Conservation (phyloP, 2,113 vertebrate genomes). For the Actenoides lindsayi region DNA sequence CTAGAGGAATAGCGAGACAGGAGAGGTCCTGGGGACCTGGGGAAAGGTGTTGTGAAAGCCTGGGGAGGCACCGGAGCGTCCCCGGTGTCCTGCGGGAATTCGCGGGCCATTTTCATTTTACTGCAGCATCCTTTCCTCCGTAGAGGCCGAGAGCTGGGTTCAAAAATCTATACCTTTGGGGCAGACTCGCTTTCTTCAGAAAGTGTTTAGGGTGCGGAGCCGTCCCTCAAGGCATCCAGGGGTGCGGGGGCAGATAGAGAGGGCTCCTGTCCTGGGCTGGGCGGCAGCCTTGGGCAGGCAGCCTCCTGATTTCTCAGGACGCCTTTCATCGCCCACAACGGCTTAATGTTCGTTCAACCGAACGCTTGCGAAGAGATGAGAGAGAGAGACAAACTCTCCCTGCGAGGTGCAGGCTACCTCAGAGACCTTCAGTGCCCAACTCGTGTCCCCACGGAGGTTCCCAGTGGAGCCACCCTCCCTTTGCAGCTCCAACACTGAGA, state of each 20-base stretch:
- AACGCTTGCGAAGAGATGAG: not conserved
- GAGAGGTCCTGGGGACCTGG: not conserved
- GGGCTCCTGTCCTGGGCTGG: not conserved
- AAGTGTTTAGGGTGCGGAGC: not conserved
- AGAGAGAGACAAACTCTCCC: not conserved
- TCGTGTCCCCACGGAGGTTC: not conserved
- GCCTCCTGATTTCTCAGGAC: not conserved
- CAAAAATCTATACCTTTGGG: not conserved
- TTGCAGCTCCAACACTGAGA: not conserved
- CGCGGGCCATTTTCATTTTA: slow-evolving; percentile 24
- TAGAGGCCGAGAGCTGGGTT: not conserved
- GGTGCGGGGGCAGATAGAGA: not conserved
- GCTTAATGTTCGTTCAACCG: not conserved
- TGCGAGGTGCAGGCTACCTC: slow-evolving; percentile 4
- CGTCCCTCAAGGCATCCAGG: not conserved
- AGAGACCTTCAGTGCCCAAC: slow-evolving; percentile 61
- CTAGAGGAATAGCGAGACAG: not conserved
- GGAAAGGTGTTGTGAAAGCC: not conserved
- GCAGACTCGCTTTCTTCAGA: not conserved
- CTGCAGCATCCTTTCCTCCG: slow-evolving; percentile 67
- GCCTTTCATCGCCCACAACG: not conserved
- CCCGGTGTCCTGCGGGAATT: not conserved
- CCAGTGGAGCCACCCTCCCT: slow-evolving; percentile 22
- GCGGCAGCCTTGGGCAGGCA: not conserved
- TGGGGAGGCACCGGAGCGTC: not conserved